Evolutionary conservation across 2,113 vertebrate genomes (phyloP).

Genomic region (Chloroceryle aenea): DNA sequence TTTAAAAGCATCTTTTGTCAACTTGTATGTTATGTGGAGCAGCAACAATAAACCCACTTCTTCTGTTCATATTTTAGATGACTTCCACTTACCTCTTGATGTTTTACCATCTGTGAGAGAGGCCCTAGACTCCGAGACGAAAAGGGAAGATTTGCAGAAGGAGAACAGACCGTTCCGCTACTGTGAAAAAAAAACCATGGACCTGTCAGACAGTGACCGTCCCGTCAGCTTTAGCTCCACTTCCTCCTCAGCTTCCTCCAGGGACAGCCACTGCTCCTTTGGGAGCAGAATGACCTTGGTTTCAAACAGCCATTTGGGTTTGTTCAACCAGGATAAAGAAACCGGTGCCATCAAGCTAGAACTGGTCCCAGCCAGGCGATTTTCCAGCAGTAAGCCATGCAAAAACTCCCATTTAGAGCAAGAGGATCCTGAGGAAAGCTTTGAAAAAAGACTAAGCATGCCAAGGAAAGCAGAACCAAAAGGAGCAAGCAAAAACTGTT

Average conservation of each 20-base stretch:
- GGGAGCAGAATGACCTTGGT: conserved; percentile 90
- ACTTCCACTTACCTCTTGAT: conserved; percentile 81
- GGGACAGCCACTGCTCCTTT: conserved; percentile 95
- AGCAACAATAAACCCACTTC: background rate
- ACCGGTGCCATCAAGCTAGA: conserved; percentile 91
- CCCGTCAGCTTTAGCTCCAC: conserved; percentile 97
- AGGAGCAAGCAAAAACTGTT: conserved; percentile 71
- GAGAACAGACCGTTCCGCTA: conserved; percentile 70
- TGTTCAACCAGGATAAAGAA: conserved; percentile 86
- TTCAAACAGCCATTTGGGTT: conserved; percentile 84
- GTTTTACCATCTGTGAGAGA: conserved; percentile 82
- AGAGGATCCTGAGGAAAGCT: conserved; percentile 5
- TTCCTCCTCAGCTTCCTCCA: conserved; percentile 93
- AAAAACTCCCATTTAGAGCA: conserved; percentile 43
- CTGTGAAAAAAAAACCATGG: conserved; percentile 86
- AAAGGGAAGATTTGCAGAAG: conserved; percentile 74
- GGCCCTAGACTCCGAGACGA: conserved; percentile 72
- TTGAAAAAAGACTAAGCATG: conserved; percentile 38
- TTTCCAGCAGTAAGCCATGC: conserved; percentile 79
- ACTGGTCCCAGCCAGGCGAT: conserved; percentile 84
- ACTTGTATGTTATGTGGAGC: background rate
- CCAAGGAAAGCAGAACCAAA: conserved; percentile 69
- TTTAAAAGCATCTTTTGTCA: background rate
- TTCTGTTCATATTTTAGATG: conserved; percentile 77
- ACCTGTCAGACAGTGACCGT: conserved; percentile 90